phyloP scores from a whole-genome alignment of 2,888 invertebrate species.

The Crossocerus cetratus region DNA sequence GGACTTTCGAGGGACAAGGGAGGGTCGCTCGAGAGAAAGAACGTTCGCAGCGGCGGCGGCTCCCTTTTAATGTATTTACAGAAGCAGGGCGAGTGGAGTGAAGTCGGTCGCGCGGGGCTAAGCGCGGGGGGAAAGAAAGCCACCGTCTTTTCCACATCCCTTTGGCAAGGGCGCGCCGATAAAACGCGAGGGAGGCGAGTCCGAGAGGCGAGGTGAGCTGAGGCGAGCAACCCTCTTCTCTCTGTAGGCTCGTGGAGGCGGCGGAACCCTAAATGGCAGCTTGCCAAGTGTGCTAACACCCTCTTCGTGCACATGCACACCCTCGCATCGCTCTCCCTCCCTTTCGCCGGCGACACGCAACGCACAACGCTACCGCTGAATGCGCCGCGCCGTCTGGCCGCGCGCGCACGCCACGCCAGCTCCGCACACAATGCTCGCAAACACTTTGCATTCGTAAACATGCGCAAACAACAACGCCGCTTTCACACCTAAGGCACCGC shows the following conservation, averaged over 20 bases:
- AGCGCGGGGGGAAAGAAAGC: constrained; percentile 55
- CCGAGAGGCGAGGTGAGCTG: constrained; percentile 4
- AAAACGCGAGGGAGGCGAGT: constrained; percentile 49
- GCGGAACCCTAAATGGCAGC: constrained; percentile 70
- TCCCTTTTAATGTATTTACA: constrained; percentile 57
- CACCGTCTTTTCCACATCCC: constrained; percentile 64
- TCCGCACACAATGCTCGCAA: constrained; percentile 73
- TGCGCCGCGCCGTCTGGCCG: constrained; percentile 43
- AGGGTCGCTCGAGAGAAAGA: neutral
- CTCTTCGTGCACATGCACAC: constrained; percentile 63
- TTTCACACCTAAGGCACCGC: constrained; percentile 71
- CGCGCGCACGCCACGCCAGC: constrained; percentile 37
- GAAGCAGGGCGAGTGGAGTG: constrained; percentile 36
- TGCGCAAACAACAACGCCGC: constrained; percentile 73
- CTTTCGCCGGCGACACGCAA: constrained; percentile 62
- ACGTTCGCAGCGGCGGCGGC: neutral
- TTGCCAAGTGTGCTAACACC: constrained; percentile 73
- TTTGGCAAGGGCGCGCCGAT: constrained; percentile 56
- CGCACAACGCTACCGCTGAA: constrained; percentile 35
- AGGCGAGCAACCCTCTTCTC: constrained; percentile 51
- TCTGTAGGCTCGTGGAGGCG: constrained; percentile 31
- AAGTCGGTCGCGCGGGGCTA: too few species aligned
- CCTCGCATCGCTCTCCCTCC: constrained; percentile 34
- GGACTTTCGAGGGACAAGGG: constrained; percentile 15
- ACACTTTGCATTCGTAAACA: constrained; percentile 77